Base-by-base conservation (phyloP, 2,888 invertebrate genomes). In the Drosophila siamana region DNA sequence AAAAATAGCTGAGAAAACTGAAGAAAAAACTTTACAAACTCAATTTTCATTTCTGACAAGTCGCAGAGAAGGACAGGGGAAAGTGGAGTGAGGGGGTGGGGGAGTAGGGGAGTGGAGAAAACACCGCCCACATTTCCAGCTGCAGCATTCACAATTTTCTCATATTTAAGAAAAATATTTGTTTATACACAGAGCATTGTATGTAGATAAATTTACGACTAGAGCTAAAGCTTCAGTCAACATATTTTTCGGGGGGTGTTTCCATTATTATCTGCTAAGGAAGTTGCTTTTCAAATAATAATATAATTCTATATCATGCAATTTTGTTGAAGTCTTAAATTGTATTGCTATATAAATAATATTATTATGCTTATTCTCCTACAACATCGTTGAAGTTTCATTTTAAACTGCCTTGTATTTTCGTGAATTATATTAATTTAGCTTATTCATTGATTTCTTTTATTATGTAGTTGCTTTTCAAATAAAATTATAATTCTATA, bases 131-230 rank as follows among this genome's bases (percentile, higher is more conserved):
- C 64, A 71, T 75, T 64, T 50, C 24, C 43, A 44, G 40, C 55
- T 55, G 50, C 73, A 78, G 59, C 77, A 76, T 64, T 62, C 76
- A 66, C 67, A 72, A 74, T 68, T 67, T 76, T 86, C 68, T 69
- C 73, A 79, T 85, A 89, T 87, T 89, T 86, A 85, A 70, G 77
- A 79, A 89, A 74, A 79, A 85, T 85, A 85, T 85, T 85, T 85
- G 88, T 85, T 89, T 85, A 89, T 89, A 72, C n/a, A 30, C 40
- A 52, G 28, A 41, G 28, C 13, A 38, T 38, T 38, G 16, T 54
- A 19, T 82, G 85, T 74, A 71, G 80, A 85, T 89, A 85, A 87
- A 89, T 85, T 85, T 78, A 78, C 65, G 74, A 64, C 69, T 78
- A 77, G 76, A 71, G 69, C 65, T 56, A 77, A 76, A 68, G 72